Percentiles rank a stretch among this genome's conserved stretches.
Conservation (phyloP, 2,797 vertebrate genomes). For the Catamblyrhynchus diadema region DNA sequence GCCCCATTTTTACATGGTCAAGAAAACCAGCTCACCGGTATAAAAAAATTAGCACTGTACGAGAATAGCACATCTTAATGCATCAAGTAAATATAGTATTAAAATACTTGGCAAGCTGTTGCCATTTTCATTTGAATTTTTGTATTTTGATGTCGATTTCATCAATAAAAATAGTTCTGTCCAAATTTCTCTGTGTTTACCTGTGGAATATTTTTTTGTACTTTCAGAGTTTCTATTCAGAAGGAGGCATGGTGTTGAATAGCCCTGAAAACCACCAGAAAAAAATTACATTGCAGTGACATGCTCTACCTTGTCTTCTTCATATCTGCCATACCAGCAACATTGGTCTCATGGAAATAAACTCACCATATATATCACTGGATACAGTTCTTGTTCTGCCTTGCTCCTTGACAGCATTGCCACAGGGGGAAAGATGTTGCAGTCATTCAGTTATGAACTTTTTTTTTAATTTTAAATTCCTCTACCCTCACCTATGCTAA, state of each 20-base stretch:
- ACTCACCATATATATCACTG: not conserved
- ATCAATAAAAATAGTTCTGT: not conserved
- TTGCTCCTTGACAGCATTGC: not conserved
- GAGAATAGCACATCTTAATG: not conserved
- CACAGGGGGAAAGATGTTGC: not conserved
- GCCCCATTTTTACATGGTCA: not conserved
- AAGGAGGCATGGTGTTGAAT: not conserved
- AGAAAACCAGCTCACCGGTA: not conserved
- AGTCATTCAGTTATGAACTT: not conserved
- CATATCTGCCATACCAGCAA: not conserved
- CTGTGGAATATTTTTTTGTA: not conserved
- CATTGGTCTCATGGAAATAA: rapidly evolving
- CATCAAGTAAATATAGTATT: not conserved
- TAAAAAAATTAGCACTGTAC: not conserved
- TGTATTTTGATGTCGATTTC: not conserved
- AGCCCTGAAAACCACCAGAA: not conserved
- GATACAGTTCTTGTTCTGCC: not conserved
- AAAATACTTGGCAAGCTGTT: not conserved
- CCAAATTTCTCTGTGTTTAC: not conserved
- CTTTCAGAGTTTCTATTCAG: not conserved
- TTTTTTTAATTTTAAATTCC: not conserved
- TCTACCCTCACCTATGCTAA: not conserved
- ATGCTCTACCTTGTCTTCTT: not conserved
- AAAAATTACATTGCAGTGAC: not conserved
- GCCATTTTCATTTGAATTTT: not conserved